These are phyloP conservation scores for Muntiacus muntjak DNA, from an alignment of 2,113 vertebrate species.

Conservation along the genomic window DNA sequence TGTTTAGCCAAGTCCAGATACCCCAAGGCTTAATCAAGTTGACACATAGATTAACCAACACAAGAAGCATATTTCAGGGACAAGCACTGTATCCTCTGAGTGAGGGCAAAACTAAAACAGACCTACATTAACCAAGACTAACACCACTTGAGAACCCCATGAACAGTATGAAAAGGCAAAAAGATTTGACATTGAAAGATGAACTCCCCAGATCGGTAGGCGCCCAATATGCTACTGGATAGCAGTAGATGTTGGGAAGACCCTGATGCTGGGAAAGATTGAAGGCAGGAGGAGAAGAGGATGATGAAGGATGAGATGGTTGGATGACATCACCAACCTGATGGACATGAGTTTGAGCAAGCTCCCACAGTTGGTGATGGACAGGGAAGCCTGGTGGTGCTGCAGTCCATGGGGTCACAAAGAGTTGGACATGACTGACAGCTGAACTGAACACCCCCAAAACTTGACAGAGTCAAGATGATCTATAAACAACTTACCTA, in stretches of 20 bases:
- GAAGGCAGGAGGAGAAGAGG: not conserved
- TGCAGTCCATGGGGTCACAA: not conserved
- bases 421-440: not conserved
- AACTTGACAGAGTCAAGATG: not conserved
- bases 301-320: not conserved
- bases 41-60: not conserved
- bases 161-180: not conserved
- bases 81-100: not conserved
- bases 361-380: not conserved
- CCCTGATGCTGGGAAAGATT: not conserved
- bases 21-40: not conserved
- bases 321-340: not conserved
- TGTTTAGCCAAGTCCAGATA: not conserved
- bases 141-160: not conserved
- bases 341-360: not conserved
- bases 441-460: not conserved
- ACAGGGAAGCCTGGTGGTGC: not conserved
- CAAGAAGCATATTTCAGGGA: not conserved
- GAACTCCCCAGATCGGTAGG: not conserved
- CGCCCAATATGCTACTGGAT: not conserved
- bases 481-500: not conserved
- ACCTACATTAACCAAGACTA: not conserved
- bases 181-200: not conserved
- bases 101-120: not conserved
- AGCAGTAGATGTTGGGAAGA: not conserved